Conservation (phyloP, 2,113 vertebrate species). For the Falco punctatus region DNA sequence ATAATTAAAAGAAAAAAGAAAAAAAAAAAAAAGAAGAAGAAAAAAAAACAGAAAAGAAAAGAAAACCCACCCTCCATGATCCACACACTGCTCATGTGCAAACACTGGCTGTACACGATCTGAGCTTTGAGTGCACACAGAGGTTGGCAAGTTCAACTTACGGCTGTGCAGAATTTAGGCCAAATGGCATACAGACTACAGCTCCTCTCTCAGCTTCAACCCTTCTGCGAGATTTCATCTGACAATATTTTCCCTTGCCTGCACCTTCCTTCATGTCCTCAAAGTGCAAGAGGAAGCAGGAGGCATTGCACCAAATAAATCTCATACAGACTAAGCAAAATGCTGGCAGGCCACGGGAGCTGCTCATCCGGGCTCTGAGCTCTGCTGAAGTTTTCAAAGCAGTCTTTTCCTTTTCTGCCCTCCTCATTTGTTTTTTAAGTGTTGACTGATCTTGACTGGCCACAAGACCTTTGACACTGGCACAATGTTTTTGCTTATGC, state of each 20-base stretch:
- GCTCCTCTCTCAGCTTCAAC: neutral
- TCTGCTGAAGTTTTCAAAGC: neutral
- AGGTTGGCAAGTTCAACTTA: neutral
- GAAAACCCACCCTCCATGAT: accelerated
- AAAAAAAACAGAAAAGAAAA: neutral
- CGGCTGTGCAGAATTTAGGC: neutral
- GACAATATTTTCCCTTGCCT: neutral
- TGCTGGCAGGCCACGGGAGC: accelerated
- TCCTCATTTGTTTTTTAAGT: neutral
- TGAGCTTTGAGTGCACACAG: neutral
- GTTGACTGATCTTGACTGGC: neutral
- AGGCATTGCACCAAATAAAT: neutral
- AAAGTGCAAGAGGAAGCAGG: neutral
- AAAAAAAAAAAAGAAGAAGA: neutral
- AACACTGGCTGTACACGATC: accelerated
- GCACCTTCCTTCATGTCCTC: neutral
- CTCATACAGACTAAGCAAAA: neutral
- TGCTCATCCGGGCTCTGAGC: neutral
- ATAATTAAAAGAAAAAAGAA: neutral
- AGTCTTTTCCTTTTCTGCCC: neutral
- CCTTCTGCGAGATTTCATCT: neutral
- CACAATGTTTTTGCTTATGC: neutral
- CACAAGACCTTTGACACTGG: neutral
- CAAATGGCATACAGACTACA: neutral
- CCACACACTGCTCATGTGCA: neutral